phyloP scores from a whole-genome alignment of 2,888 invertebrate species.

The Ephialtes manifestator region DNA sequence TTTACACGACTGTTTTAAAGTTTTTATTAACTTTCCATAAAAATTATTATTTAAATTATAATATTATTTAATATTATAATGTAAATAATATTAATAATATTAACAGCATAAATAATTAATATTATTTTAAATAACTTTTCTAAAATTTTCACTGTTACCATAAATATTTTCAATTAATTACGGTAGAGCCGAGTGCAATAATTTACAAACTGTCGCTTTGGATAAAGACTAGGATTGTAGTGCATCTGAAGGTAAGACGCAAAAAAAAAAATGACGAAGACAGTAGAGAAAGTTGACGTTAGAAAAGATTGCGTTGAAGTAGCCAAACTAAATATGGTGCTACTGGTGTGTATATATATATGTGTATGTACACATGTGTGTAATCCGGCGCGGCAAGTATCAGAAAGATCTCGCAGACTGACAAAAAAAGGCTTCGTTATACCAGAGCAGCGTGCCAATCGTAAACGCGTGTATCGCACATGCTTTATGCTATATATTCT shows the following conservation, averaged over 20 bases:
- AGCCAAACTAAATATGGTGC: conserved; percentile 35
- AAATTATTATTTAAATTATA: no score
- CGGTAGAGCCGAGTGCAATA: no score
- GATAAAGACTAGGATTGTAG: no score
- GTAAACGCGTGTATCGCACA: conserved; percentile 84
- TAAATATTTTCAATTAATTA: background rate
- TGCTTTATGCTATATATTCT: conserved; percentile 73
- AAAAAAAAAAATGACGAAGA: conserved; percentile 33
- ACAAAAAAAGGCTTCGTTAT: conserved; percentile 79
- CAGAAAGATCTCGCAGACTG: conserved; percentile 83
- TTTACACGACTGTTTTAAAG: no score
- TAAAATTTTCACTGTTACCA: no score
- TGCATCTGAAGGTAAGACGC: background rate
- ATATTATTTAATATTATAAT: no score
- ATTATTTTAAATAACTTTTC: no score
- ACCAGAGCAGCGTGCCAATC: conserved; percentile 73
- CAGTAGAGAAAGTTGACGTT: conserved; percentile 11
- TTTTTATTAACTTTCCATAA: no score
- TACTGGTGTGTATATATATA: background rate
- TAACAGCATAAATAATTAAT: no score
- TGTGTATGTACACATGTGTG: conserved; percentile 7
- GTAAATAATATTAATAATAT: no score
- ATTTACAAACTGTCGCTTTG: no score
- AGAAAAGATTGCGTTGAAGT: conserved; percentile 11
- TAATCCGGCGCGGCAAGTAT: conserved; percentile 71